These are phyloP conservation scores for Notarius lentiginosus DNA, from an alignment of 2,113 vertebrate genomes.

Conservation along the genomic window DNA sequence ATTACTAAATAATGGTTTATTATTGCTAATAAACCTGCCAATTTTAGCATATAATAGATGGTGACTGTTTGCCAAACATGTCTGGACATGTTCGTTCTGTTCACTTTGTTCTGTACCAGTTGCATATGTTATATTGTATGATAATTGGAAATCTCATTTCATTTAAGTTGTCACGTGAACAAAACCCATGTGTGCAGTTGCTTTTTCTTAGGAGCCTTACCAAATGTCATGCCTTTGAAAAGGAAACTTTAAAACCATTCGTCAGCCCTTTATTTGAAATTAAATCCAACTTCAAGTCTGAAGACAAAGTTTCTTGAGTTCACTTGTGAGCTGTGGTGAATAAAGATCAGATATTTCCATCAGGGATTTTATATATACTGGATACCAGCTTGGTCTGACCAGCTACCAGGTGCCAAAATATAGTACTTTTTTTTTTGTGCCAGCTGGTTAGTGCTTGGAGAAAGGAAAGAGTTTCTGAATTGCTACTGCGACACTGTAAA, in stretches of 20 bases:
- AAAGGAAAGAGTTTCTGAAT: neutral
- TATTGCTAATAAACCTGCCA: neutral
- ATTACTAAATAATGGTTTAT: slow-evolving; percentile 48
- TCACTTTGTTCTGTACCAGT: slow-evolving; percentile 26
- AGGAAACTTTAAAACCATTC: slow-evolving; percentile 55
- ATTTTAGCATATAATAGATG: slow-evolving; percentile 18
- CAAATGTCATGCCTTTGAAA: slow-evolving; percentile 63
- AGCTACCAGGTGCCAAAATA: neutral
- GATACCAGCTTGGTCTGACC: neutral
- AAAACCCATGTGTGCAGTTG: neutral
- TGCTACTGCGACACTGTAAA: neutral
- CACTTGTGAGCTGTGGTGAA: slow-evolving; percentile 61
- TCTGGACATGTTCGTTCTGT: slow-evolving; percentile 35
- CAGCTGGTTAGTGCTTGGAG: neutral
- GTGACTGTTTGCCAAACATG: neutral
- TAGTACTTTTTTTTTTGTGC: neutral
- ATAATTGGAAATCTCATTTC: neutral
- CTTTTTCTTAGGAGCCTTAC: slow-evolving; percentile 17
- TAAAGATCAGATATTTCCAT: slow-evolving; percentile 85
- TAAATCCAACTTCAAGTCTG: slow-evolving; percentile 77
- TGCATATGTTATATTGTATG: slow-evolving; percentile 2
- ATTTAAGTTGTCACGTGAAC: slow-evolving; percentile 6
- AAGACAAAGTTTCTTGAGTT: slow-evolving; percentile 74
- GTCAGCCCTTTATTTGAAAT: slow-evolving; percentile 61
- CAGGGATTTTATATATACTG: slow-evolving; percentile 78